A percentile compares a stretch with the other conserved stretches of the same genome.
Evolutionary conservation across 2,888 invertebrate species (phyloP).

Genomic region (Apamea epomidion): DNA sequence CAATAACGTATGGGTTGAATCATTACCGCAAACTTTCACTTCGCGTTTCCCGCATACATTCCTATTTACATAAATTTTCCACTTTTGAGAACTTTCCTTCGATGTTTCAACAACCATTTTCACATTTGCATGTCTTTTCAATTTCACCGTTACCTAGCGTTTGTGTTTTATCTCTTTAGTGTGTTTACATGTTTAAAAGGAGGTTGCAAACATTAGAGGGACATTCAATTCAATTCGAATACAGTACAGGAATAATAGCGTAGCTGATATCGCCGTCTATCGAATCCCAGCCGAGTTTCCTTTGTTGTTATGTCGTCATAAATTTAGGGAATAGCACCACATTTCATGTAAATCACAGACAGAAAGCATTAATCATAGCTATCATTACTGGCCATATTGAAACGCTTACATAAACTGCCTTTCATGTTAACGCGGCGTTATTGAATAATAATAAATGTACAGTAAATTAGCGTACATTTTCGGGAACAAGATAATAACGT

Average conservation of each 20-base stretch:
- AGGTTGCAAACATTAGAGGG: constrained; percentile 19
- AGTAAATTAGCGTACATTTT: constrained; percentile 78
- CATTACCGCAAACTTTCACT: constrained; percentile 66
- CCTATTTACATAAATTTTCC: constrained; percentile 56
- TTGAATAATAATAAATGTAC: constrained; percentile 76
- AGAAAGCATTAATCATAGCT: constrained; percentile 71
- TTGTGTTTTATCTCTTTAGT: constrained; percentile 33
- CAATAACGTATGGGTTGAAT: constrained; percentile 54
- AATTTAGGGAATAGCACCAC: constrained; percentile 74
- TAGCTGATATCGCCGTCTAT: constrained; percentile 54
- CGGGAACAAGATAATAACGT: constrained; percentile 73
- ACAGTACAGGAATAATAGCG: constrained; percentile 40
- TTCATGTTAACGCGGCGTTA: constrained; percentile 61
- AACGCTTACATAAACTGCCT: constrained; percentile 52
- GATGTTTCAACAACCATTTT: constrained; percentile 56
- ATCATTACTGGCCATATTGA: constrained; percentile 65
- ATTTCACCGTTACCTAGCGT: constrained; percentile 25
- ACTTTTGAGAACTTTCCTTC: constrained; percentile 54
- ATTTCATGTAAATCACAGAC: constrained; percentile 72
- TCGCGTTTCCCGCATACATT: constrained; percentile 55
- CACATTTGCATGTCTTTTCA: constrained; percentile 55
- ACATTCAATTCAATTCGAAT: constrained; percentile 30
- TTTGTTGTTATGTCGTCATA: constrained; percentile 76
- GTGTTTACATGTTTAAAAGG: constrained; percentile 12
- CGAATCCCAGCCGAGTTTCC: constrained; percentile 69